phyloP scores from a whole-genome alignment of 2,888 invertebrate species.

The Nephrotoma guestfalica region DNA sequence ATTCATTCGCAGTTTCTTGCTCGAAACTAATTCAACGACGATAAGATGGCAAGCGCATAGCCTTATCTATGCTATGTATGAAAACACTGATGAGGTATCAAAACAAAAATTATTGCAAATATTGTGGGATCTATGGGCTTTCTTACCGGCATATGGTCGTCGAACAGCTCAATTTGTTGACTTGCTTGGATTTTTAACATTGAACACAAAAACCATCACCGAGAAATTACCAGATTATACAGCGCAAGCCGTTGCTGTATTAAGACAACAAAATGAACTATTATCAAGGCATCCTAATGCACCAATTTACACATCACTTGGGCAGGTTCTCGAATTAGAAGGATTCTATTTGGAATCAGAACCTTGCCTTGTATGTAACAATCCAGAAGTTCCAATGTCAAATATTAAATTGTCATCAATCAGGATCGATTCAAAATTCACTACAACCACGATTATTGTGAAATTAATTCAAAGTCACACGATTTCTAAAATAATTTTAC shows the following conservation, averaged over 20 bases:
- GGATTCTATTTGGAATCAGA: slow-evolving; percentile 94
- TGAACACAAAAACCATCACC: slow-evolving; percentile 61
- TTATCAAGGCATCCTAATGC: slow-evolving; percentile 89
- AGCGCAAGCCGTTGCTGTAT: slow-evolving; percentile 69
- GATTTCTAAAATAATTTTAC: slow-evolving; percentile 82
- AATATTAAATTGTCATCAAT: slow-evolving; percentile 86
- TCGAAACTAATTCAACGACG: slow-evolving; percentile 85
- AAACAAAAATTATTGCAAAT: slow-evolving; percentile 68
- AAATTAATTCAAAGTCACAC: slow-evolving; percentile 91
- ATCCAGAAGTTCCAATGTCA: slow-evolving; percentile 85
- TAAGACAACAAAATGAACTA: slow-evolving; percentile 78
- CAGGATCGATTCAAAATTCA: slow-evolving; percentile 93
- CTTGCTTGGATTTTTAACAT: slow-evolving; percentile 83
- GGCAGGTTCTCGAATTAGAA: slow-evolving; percentile 89
- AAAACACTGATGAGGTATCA: slow-evolving; percentile 61
- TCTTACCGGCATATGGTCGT: slow-evolving; percentile 77
- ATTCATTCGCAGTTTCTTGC: slow-evolving; percentile 78
- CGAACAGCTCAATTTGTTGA: slow-evolving; percentile 96
- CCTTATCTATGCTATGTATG: slow-evolving; percentile 67
- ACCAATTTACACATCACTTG: slow-evolving; percentile 77
- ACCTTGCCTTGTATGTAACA: slow-evolving; percentile 95
- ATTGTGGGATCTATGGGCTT: slow-evolving; percentile 85
- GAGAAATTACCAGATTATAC: slow-evolving; percentile 60
- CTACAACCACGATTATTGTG: slow-evolving; percentile 94
- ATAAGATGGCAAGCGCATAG: slow-evolving; percentile 95